Base-by-base conservation (phyloP, 2,113 vertebrate genomes). In the Motacilla tschutschensis region DNA sequence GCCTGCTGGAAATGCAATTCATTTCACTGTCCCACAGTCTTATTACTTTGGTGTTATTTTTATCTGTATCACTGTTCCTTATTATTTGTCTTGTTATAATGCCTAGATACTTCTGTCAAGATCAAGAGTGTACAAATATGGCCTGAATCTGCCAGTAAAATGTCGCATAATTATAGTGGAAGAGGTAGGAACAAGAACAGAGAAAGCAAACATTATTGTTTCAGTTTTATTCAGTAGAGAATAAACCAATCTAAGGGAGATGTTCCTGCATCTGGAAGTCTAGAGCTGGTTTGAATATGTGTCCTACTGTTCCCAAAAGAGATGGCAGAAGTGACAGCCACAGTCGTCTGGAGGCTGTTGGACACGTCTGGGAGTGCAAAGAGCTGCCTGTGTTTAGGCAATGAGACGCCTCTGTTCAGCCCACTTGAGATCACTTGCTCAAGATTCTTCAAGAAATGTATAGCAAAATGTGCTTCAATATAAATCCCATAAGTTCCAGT, bases 121-220 rank as follows among this genome's bases (percentile, higher is more conserved):
- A 92, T 66, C 78, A 84, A 66, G 75, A 58, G 40, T 48, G 25
- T 53, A 82, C 59, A 92, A 90, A 82, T 79, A 41, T 2, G 64
- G 47, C 87, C 91, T 59, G 51, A 91, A 78, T 89, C 73, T 91
- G 85, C 65, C 89, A 93, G 69, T 48, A 50, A 71, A 90, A 81
- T 60, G 46, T 28, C 14, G 0, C 31, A 16, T 36, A 76, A 76
- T 70, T 86, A 43, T 54, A 78, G 57, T 9, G 26, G 26, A 58
- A 87, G 41, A 67, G 31, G 41, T 17, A 63, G 21, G 38, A 89
- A 51, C 29, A 69, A 69, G 29, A 84, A 64, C 8, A 55, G 29
- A 76, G 75, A 72, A 67, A 71, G n/a, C 0, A 6, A 74, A 60
- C 8, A 19, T 24, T 63, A 43, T 43, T 31, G 2, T 29, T 88